These are phyloP conservation scores for Lanistes nyassanus DNA, from an alignment of 1,140 invertebrate genomes.

Conservation along the genomic window DNA sequence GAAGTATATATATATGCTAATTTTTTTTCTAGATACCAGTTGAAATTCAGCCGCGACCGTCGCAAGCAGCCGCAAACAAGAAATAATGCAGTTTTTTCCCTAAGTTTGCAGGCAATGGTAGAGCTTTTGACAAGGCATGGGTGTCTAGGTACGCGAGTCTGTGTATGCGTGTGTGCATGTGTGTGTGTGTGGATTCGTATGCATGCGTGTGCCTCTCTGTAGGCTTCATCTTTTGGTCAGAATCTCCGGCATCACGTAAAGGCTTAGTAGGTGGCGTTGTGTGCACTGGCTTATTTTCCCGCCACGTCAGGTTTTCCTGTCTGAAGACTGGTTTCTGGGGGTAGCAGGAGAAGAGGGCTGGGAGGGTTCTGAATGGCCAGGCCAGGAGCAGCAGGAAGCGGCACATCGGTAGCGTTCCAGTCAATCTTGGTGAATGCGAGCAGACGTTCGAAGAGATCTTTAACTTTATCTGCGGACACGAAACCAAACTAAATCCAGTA, in stretches of 20 bases:
- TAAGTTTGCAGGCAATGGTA: not conserved
- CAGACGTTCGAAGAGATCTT: too few species aligned
- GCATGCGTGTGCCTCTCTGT: not conserved
- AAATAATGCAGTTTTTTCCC: not conserved
- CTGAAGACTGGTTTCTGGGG: not conserved
- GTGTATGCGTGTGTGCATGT: not conserved
- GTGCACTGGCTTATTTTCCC: not conserved
- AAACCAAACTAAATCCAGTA: too few species aligned
- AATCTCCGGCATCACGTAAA: not conserved
- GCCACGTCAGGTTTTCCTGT: not conserved
- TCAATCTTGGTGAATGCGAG: too few species aligned
- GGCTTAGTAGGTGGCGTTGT: not conserved
- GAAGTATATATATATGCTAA: not conserved
- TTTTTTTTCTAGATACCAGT: too few species aligned
- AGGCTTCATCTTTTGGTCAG: not conserved
- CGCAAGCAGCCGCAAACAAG: not conserved
- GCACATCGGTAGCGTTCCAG: too few species aligned
- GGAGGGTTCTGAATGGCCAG: too few species aligned
- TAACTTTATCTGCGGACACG: too few species aligned
- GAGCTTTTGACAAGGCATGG: not conserved
- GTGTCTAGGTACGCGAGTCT: not conserved
- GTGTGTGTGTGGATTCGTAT: not conserved
- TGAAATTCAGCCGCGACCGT: too few species aligned
- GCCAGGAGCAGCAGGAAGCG: too few species aligned
- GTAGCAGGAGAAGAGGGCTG: too few species aligned